phyloP scores from a whole-genome alignment of 2,888 invertebrate species.

The Frankliniella intonsa region DNA sequence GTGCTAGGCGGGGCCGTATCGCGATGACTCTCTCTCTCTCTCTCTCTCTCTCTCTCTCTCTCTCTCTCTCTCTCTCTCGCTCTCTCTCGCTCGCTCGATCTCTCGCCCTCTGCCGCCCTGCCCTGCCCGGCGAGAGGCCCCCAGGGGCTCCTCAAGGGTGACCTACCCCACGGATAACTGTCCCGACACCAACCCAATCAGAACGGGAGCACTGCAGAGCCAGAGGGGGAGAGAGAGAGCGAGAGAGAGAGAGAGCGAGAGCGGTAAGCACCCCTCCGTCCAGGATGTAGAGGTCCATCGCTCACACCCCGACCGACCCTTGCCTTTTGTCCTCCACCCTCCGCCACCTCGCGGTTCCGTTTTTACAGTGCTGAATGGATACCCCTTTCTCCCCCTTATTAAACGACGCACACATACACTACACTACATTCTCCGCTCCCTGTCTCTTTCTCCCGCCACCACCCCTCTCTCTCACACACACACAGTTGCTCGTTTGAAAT shows the following conservation, averaged over 20 bases:
- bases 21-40: neutral
- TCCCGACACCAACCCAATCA: conserved; percentile 21
- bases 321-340: neutral
- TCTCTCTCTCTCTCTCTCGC: neutral
- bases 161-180: conserved; percentile 21
- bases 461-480: neutral
- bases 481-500: neutral
- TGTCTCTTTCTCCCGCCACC: neutral
- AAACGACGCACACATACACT: conserved; percentile 7
- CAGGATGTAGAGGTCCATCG: too few relatives aligned
- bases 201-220: neutral
- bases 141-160: conserved; percentile 18
- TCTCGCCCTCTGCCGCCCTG: neutral
- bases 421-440: neutral
- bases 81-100: too few relatives aligned
- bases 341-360: neutral
- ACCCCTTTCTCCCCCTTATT: conserved; percentile 3
- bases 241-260: neutral
- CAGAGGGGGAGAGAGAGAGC: neutral
- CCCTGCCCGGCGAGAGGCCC: neutral
- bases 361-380: neutral
- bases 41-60: neutral
- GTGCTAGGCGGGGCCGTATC: neutral
- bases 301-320: too few relatives aligned
- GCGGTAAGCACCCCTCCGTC: too few relatives aligned